A percentile compares a stretch with the other conserved stretches of the same genome.
Evolutionary conservation across 2,888 invertebrate species (phyloP).

Genomic region (Cheilosia impressa): DNA sequence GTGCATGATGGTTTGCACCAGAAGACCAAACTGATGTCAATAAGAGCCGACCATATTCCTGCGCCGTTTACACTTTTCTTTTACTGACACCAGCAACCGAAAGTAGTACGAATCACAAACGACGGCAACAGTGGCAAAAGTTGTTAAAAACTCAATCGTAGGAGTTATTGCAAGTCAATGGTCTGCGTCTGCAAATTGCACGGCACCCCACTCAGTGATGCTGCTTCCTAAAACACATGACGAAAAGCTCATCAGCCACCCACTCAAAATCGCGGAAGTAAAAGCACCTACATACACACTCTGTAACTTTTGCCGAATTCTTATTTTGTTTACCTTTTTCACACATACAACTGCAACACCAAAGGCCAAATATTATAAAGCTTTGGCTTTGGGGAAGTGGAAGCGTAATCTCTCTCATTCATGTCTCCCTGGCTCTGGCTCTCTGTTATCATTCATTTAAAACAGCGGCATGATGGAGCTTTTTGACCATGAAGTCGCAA

Average conservation of each 20-base stretch:
- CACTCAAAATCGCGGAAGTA: slow-evolving; percentile 22
- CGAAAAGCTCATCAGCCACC: slow-evolving; percentile 24
- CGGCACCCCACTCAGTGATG: slow-evolving; percentile 1
- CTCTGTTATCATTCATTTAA: slow-evolving; percentile 71
- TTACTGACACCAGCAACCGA: too few relatives aligned
- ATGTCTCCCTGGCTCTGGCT: slow-evolving; percentile 26
- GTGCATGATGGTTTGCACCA: too few relatives aligned
- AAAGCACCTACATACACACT: not conserved
- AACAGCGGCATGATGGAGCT: slow-evolving; percentile 48
- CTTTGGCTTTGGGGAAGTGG: slow-evolving; percentile 12
- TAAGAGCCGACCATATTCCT: too few relatives aligned
- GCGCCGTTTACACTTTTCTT: too few relatives aligned
- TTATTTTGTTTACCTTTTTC: slow-evolving; percentile 40
- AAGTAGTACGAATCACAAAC: too few relatives aligned
- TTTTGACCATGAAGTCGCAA: slow-evolving; percentile 68
- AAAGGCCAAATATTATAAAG: slow-evolving; percentile 8
- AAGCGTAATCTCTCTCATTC: slow-evolving; percentile 14
- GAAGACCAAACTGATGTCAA: too few relatives aligned
- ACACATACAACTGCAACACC: not conserved
- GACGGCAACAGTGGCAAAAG: too few relatives aligned
- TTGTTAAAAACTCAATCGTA: too few relatives aligned
- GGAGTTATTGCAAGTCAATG: too few relatives aligned
- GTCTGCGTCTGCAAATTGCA: not conserved
- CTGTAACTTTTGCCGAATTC: too few relatives aligned
- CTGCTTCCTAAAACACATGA: slow-evolving; percentile 10